A percentile compares a stretch with the other conserved stretches of the same genome.
phyloP scores from a whole-genome alignment of 1,140 invertebrate species.

The Phymastichus coffea region DNA sequence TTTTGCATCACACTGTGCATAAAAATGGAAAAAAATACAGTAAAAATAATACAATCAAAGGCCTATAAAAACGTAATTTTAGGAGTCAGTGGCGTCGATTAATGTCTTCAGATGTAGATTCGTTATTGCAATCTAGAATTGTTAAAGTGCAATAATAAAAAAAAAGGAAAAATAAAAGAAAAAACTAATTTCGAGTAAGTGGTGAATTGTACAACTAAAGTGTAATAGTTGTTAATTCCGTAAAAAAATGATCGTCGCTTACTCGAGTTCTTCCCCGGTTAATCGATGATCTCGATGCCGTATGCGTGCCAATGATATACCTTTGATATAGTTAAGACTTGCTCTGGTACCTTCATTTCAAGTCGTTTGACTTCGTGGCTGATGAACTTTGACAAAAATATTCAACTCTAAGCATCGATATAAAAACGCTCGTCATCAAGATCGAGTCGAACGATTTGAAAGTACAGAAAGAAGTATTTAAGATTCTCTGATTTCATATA shows the following conservation, averaged over 20 bases:
- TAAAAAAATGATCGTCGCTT: not conserved
- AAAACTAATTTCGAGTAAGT: conserved; percentile 18
- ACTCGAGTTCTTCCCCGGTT: conserved; percentile 23
- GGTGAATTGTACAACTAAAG: not conserved
- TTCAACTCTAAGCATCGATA: too few relatives aligned
- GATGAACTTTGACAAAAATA: not conserved
- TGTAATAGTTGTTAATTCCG: not conserved
- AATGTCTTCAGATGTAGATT: conserved; percentile 35
- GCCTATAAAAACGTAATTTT: conserved; percentile 38
- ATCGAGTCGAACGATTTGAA: not conserved
- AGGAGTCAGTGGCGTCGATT: conserved; percentile 33
- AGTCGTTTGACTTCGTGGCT: not conserved
- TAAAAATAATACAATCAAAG: conserved; percentile 39
- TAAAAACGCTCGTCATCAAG: too few relatives aligned
- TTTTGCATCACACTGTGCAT: conserved; percentile 19
- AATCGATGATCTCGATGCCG: conserved; percentile 31
- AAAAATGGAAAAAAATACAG: conserved; percentile 11
- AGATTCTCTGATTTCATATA: not conserved
- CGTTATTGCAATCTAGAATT: conserved; percentile 30
- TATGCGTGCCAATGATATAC: conserved; percentile 31
- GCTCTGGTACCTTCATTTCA: conserved; percentile 22
- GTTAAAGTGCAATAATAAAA: conserved; percentile 24
- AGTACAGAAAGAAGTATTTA: conserved; percentile 8
- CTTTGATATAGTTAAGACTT: conserved; percentile 24
- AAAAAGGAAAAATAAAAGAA: conserved; percentile 14